A percentile compares a stretch with the other conserved stretches of the same genome.
These are phyloP conservation scores for Hemiprocne comata DNA, from an alignment of 2,113 vertebrate genomes.

Conservation along the genomic window DNA sequence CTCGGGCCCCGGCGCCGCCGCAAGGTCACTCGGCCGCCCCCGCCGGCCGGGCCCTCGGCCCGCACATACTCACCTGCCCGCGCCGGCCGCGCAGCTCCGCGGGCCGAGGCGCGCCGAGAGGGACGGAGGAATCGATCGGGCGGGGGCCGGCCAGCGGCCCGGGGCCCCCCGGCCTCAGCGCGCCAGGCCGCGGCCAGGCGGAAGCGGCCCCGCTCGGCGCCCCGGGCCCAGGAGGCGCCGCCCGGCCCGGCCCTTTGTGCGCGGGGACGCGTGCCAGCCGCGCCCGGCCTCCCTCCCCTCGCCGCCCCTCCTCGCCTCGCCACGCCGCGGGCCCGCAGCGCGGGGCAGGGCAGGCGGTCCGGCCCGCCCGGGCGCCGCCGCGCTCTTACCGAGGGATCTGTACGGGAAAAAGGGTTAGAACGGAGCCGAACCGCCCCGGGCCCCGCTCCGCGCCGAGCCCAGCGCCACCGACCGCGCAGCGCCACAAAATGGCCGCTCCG, in stretches of 20 bases:
- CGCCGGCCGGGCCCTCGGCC: background rate
- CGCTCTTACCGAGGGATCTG: conserved; percentile 68
- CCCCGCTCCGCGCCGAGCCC: conserved; percentile 40
- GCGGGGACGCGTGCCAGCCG: background rate
- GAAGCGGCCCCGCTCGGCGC: background rate
- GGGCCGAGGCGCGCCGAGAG: background rate
- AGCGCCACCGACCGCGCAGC: conserved; percentile 42
- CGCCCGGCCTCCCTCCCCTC: background rate
- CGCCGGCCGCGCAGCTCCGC: background rate
- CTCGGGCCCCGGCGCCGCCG: background rate
- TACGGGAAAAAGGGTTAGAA: background rate
- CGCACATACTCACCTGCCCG: background rate
- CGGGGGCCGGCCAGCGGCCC: background rate
- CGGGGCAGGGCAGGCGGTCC: background rate
- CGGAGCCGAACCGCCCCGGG: conserved; percentile 16
- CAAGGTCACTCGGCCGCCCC: background rate
- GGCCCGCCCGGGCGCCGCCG: background rate
- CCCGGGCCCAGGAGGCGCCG: background rate
- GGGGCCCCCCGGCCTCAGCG: background rate
- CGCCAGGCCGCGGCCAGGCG: background rate
- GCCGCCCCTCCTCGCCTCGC: background rate
- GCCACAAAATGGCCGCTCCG: conserved; percentile 79
- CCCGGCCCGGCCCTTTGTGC: background rate
- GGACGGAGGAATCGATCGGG: background rate
- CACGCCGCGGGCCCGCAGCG: background rate